Evolutionary conservation across 2,797 vertebrate genomes (phyloP), one percentile per base, ranked within the genome.

Genomic region (Peromyscus nudipes): DNA sequence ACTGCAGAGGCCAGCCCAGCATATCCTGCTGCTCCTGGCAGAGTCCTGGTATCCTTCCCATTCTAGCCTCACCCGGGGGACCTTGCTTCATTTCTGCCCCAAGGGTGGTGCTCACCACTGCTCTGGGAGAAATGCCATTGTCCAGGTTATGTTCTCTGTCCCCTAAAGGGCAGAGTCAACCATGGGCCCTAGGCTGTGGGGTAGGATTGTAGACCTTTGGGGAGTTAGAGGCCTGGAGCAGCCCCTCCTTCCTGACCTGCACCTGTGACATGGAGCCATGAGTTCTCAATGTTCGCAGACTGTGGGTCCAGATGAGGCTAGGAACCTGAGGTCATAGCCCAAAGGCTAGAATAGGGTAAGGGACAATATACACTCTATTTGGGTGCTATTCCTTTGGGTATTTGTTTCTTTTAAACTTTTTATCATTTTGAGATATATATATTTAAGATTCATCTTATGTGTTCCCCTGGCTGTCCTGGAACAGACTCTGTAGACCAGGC

Each of bases 221-320:
- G 46, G 6, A 31, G 12, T 55, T 14, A 17, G 43, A 23, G 69
- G 11, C 57, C 75, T 65, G 57, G n/a, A 21, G 49, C 62, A 82
- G 89, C 25, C n/a, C 57, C 37, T 65, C 37, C 67, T 96, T 88
- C 62, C 84, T 80, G 80, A 92, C 69, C 69, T 75, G 57, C 76
- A 31, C 46, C 83, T 90, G 83, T 60, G 77, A n/a, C 52, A 40
- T 11, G 4, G 14, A 71, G 17, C 57, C 79, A 62, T 29, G 9
- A 0, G 10, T 43, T 73, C 82, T 80, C 89, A 73, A 34, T 52
- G 43, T n/a, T 8, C 2, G 14, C 10, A 43, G 82, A 60, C n/a
- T 8, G 43, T 4, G 37, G 81, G 3, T 65, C 37, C 6, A 31
- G 92, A 64, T 29, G 3, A 13, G 40, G 52, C n/a, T 29, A 12